These are phyloP conservation scores for Phalacrocorax aristotelis DNA, from an alignment of 2,113 vertebrate species.

Conservation along the genomic window DNA sequence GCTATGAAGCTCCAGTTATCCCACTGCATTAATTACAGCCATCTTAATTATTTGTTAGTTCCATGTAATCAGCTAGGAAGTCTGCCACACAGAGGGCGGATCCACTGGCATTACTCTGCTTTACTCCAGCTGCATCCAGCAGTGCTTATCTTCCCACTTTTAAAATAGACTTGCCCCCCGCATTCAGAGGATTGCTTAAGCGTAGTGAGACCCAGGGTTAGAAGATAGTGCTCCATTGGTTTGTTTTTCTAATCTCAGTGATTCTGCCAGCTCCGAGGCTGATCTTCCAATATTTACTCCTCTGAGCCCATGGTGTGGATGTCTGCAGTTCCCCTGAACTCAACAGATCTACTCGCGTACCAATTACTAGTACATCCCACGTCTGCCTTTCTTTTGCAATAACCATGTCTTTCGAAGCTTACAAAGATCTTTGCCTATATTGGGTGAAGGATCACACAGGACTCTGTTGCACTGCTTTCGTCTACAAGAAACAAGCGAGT, in stretches of 20 bases:
- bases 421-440: neutral
- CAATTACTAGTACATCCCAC: neutral
- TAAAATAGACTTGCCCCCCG: neutral
- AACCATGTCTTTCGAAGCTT: neutral
- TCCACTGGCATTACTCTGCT: neutral
- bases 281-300: neutral
- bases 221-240: neutral
- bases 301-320: neutral
- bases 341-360: neutral
- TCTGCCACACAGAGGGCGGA: neutral
- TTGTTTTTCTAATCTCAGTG: slow-evolving; percentile 16
- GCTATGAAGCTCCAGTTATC: neutral
- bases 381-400: neutral
- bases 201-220: slow-evolving; percentile 11
- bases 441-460: neutral
- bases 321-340: neutral
- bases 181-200: slow-evolving; percentile 2
- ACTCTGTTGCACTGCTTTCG: neutral
- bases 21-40: neutral
- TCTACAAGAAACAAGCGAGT: neutral
- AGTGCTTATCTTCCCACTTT: neutral
- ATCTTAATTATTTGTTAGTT: neutral
- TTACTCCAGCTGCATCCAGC: neutral
- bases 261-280: neutral
- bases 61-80: neutral